Evolutionary conservation across 1,140 invertebrate species (phyloP), one percentile per base, ranked within the genome.

Genomic region (Bombus superbus): DNA sequence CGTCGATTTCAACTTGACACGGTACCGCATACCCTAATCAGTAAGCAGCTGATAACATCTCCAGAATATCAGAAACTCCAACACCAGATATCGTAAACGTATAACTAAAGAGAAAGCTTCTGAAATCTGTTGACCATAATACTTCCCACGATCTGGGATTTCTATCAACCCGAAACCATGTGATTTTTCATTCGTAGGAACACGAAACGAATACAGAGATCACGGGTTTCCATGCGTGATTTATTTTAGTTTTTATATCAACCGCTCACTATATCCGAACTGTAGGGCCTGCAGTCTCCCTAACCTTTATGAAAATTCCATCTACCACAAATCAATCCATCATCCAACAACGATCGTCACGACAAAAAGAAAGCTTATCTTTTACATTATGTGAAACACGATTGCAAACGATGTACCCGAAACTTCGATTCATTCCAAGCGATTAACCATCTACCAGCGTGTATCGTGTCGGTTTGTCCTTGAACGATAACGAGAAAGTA

Each of bases 401-500:
- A n/a, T n/a, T 62, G 28, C 25, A 62, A 62, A 11, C 28, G 59
- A 28, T 28, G 25, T 9, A 4, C 5, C 3, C 47, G 11, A 73
- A 73, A 47, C 42, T 42, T 42, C 40, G 10, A 42, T n/a, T 35
- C 5, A 42, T 22, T 22, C 47, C 28, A 69, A 86, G 69, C 80
- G 87, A 86, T 89, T 86, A 73, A 64, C 66, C 59, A 79, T 73
- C n/a, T 62, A 79, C 28, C n/a, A 13, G 32, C 35, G 64, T 78
- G 42, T 47, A 64, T 35, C 69, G 66, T 13, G 75, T 18, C 66
- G 10, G 53, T 44, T 25, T 25, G 64, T 38, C 18, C 18, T 5
- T 53, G 35, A n/a, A 69, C 62, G 88, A 90, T 90, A 87, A 89
- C 85, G 15, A 77, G 13, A 15, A 68, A n/a, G 28, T 38, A 81